phyloP scores from a whole-genome alignment of 2,888 invertebrate genomes.

The Phytoseiulus persimilis region DNA sequence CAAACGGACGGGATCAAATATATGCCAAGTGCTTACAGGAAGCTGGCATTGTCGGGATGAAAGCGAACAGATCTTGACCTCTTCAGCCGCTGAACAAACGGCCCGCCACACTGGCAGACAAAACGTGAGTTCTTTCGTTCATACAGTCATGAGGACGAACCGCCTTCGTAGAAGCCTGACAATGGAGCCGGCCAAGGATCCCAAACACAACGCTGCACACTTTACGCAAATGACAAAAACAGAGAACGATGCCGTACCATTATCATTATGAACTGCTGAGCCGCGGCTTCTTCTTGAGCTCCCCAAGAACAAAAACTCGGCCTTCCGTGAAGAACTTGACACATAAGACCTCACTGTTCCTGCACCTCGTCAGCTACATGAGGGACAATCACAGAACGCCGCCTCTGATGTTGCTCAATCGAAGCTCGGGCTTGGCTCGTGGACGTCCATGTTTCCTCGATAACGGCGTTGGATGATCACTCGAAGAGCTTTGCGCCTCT shows the following conservation, averaged over 20 bases:
- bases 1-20: too few species aligned
- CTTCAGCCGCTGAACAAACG: neutral
- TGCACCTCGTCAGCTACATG: neutral
- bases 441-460: too few species aligned
- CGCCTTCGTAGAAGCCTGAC: neutral
- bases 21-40: neutral
- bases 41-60: neutral
- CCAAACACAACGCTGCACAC: neutral
- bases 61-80: neutral
- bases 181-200: neutral
- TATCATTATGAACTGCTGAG: neutral
- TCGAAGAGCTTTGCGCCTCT: too few species aligned
- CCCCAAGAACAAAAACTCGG: neutral
- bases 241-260: neutral
- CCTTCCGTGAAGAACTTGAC: neutral
- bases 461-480: too few species aligned
- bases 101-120: neutral
- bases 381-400: too few species aligned
- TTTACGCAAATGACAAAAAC: conserved; percentile 5
- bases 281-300: neutral
- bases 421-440: too few species aligned
- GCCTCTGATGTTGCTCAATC: too few species aligned
- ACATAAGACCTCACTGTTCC: neutral
- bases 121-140: neutral
- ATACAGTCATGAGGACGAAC: neutral